Base-by-base conservation (phyloP, 2,797 vertebrate genomes). In the Enteromius trimaculatus region DNA sequence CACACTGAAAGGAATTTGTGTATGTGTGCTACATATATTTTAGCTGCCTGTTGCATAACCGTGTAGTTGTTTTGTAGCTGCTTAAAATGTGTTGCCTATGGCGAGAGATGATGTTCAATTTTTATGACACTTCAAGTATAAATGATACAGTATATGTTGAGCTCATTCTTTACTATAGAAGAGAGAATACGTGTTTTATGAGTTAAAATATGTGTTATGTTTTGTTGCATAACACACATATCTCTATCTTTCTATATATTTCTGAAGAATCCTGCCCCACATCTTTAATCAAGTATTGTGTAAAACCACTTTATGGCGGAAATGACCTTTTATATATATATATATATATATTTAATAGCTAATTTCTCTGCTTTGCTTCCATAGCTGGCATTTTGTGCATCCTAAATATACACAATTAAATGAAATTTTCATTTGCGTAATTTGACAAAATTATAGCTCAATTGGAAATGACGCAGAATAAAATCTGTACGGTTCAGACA, bases 361-460 rank as follows among this genome's bases (percentile, higher is more conserved):
- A 11, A 19, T 31, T 51, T 31, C 2, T 29, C 14, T 2, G 42
- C 23, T 23, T 49, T 72, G 16, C 9, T 21, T 74, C 29, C 4
- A 31, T 64, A 31, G 26, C 60, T 64, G 6, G 26, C 17, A 39
- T 39, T 68, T 31, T 31, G 16, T 10, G 44, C 29, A 19, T 66
- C 31, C 26, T 72, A 71, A 71, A 23, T 42, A 69, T 9, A 47
- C 17, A 71, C 44, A 72, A 72, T 72, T 51, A 72, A 72, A 31
- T 11, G 2, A 11, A 0, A 31, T 31, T 19, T 71, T 29, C 0
- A 31, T 72, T 34, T 34, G 29, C 4, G 31, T 21, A 53, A 21
- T 51, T 53, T 51, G 2, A 21, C 19, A 72, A 10, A 71, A 29
- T 31, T 72, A 71, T 51, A 34, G 47, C 47, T 72, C 19, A 53